Conservation (phyloP, 2,797 vertebrate species). For the Morelia viridis region DNA sequence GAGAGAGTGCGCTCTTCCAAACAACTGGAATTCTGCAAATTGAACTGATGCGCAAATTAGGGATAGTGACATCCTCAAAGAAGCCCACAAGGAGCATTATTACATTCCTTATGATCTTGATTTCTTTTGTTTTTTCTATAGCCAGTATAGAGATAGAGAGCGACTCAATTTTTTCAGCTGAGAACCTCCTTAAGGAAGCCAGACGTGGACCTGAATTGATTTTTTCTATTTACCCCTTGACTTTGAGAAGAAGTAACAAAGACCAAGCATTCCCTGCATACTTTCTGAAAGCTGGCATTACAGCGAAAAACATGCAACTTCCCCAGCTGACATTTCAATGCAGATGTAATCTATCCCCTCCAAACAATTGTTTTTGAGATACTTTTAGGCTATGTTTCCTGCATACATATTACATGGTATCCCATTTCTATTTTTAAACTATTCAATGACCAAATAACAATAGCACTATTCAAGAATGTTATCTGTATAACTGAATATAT, state of each 20-base stretch:
- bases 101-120: neutral
- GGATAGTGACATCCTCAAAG: neutral
- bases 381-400: no score
- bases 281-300: neutral
- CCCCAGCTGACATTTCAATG: neutral
- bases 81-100: neutral
- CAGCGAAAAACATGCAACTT: neutral
- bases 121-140: neutral
- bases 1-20: neutral
- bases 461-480: no score
- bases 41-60: conserved; percentile 2
- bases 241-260: neutral
- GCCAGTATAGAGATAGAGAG: neutral
- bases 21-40: neutral
- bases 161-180: neutral
- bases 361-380: neutral
- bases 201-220: neutral
- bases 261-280: neutral
- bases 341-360: neutral
- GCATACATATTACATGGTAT: no score
- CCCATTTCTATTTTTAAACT: no score
- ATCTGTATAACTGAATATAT: no score
- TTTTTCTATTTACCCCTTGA: neutral
- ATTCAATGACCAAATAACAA: no score
- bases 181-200: neutral